Conservation (phyloP, 2,888 invertebrate genomes). For the Amphipoea oculea region DNA sequence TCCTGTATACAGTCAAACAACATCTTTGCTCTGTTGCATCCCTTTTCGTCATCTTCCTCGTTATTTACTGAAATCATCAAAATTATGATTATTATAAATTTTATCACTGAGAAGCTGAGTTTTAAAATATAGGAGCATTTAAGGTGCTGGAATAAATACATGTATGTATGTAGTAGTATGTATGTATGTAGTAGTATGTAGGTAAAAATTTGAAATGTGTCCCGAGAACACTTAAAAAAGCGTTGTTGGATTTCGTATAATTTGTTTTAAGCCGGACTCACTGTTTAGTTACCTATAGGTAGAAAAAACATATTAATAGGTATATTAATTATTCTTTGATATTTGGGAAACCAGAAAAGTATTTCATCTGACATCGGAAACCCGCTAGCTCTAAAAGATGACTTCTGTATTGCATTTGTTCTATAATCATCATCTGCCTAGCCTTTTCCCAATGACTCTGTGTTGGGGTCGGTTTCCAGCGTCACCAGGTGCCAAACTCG, state of each 20-base stretch:
- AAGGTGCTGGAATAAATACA: not conserved
- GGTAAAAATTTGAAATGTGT: not conserved
- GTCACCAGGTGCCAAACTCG: not conserved
- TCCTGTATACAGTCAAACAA: conserved; percentile 68
- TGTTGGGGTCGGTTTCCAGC: not conserved
- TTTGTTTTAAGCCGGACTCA: not conserved
- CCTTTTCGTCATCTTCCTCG: conserved; percentile 72
- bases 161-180: not conserved
- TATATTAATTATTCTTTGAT: not conserved
- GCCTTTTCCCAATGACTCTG: not conserved
- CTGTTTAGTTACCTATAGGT: no score
- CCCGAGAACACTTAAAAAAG: not conserved
- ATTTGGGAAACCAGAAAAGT: not conserved
- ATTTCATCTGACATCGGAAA: not conserved
- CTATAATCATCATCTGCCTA: not conserved
- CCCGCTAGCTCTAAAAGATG: not conserved
- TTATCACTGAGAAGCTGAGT: not conserved
- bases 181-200: not conserved
- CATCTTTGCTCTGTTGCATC: conserved; percentile 75
- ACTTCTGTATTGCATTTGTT: not conserved
- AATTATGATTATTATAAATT: not conserved
- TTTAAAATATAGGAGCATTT: not conserved
- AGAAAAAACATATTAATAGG: not conserved
- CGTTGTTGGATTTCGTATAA: not conserved
- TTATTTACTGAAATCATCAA: conserved; percentile 75